Evolutionary conservation across 2,888 invertebrate genomes (phyloP), one percentile per base, ranked within the genome.

Genomic region (Zhuqinia jingwanae): DNA sequence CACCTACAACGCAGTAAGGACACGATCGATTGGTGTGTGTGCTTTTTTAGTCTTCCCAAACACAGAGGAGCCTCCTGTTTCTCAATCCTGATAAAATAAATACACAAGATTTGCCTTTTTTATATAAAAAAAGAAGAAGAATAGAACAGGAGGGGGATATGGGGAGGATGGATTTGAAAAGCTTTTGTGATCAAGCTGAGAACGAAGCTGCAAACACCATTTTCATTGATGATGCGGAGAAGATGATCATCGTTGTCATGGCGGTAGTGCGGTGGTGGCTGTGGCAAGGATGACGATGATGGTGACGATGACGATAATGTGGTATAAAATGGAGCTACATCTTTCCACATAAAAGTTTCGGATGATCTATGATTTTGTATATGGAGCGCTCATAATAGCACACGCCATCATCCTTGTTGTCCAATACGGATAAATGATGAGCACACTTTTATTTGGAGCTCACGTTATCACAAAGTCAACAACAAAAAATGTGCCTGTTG

Each of bases 21-120:
- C 47, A 25, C 50, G 50, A 73, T 50, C 73, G 73, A 73, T 73
- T 45, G 15, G 65, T 22, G 36, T 22, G 17, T 17, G 1, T 17
- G 53, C n/a, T 6, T 6, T 10, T 56, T 6, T 22, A 20, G 30
- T n/a, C 65, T 36, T 60, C 17, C 17, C 11, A 5, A 13, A 36
- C n/a, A 15, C 53, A 53, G 11, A 3, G 11, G 17, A 15, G 15
- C 3, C 17, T 17, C 53, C 2, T 17, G 13, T 17, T 53, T 17
- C 53, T 53, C 2, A 17, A 8, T 36, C 3, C 36, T 6, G 36
- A 36, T 36, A 53, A 53, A 17, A 17, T 17, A 56, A 56, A 56
- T 22, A 30, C 65, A 17, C 2, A 36, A 65, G 17, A 65, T 2
- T n/a, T 25, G 3, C 1, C 25, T 60, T 6, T 60, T 11, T 0